Evolutionary conservation across 2,888 invertebrate genomes (phyloP).

Genomic region (Caenorhabditis angaria): DNA sequence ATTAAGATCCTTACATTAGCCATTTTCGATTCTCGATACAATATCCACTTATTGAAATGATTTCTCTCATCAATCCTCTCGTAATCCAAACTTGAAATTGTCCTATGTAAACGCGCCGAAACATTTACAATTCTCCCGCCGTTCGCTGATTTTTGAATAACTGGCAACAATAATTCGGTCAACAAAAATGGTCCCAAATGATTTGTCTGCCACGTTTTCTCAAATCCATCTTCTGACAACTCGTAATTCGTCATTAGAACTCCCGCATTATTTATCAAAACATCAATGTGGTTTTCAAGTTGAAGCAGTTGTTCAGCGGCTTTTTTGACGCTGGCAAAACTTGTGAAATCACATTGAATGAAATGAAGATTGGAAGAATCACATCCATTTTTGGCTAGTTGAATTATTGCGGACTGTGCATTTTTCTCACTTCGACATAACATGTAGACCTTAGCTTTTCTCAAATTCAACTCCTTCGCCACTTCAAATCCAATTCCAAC

Average conservation of each 20-base stretch:
- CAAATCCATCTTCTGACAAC: slow-evolving; percentile 84
- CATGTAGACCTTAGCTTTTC: slow-evolving; percentile 70
- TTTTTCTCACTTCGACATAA: slow-evolving; percentile 63
- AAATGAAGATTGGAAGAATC: slow-evolving; percentile 66
- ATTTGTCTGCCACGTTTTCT: slow-evolving; percentile 88
- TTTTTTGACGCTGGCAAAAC: slow-evolving; percentile 61
- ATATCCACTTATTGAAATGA: slow-evolving; percentile 53
- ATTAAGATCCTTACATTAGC: slow-evolving; percentile 68
- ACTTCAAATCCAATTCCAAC: slow-evolving; percentile 82
- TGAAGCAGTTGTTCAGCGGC: slow-evolving; percentile 56
- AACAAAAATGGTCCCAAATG: slow-evolving; percentile 78
- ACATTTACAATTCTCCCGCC: slow-evolving; percentile 83
- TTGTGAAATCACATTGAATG: slow-evolving; percentile 64
- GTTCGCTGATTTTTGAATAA: slow-evolving; percentile 78
- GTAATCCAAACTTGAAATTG: slow-evolving; percentile 52
- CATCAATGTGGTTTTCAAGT: slow-evolving; percentile 65
- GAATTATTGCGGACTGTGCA: slow-evolving; percentile 56
- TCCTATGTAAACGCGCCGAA: slow-evolving; percentile 73
- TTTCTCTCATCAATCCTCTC: slow-evolving; percentile 60
- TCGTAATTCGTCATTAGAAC: slow-evolving; percentile 81
- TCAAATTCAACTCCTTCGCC: slow-evolving; percentile 62
- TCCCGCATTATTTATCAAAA: slow-evolving; percentile 79
- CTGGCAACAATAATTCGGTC: slow-evolving; percentile 83
- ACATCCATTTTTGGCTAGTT: slow-evolving; percentile 63
- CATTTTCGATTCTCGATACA: slow-evolving; percentile 70